A percentile compares a stretch with the other conserved stretches of the same genome.
phyloP scores from a whole-genome alignment of 2,113 vertebrate genomes.

The Bufo gargarizans region DNA sequence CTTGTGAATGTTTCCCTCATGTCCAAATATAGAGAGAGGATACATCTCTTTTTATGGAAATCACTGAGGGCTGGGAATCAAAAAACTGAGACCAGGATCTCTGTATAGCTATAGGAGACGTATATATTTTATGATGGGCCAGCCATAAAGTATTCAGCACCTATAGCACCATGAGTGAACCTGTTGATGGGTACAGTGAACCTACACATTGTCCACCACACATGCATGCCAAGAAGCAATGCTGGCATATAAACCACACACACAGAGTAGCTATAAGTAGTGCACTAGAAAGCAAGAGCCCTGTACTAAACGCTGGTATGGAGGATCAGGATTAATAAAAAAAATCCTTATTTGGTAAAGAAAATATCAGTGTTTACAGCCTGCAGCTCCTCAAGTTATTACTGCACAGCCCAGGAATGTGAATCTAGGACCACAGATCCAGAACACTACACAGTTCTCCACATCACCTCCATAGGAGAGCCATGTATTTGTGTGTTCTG shows the following conservation, averaged over 20 bases:
- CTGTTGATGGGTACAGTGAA: neutral
- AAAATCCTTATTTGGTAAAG: constrained; percentile 58
- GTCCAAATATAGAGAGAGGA: constrained; percentile 78
- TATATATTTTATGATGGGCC: neutral
- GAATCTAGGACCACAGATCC: neutral
- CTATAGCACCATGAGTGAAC: neutral
- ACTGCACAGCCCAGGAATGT: constrained; percentile 54
- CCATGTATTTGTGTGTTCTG: neutral
- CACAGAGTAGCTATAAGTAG: neutral
- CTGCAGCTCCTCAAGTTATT: constrained; percentile 16
- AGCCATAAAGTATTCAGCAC: neutral
- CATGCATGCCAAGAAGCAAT: neutral
- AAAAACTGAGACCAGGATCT: constrained; percentile 26
- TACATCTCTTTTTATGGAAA: constrained; percentile 56
- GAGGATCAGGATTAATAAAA: constrained; percentile 34
- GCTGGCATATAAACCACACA: too few species aligned
- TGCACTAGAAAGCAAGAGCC: neutral
- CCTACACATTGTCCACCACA: neutral
- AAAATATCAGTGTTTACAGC: constrained; percentile 47
- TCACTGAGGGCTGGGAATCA: constrained; percentile 34
- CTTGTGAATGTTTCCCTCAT: constrained; percentile 77
- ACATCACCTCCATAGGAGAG: neutral
- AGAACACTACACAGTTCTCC: neutral
- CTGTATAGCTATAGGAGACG: neutral
- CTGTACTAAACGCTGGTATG: neutral